phyloP scores from a whole-genome alignment of 2,888 invertebrate genomes.

The Nomada flava region DNA sequence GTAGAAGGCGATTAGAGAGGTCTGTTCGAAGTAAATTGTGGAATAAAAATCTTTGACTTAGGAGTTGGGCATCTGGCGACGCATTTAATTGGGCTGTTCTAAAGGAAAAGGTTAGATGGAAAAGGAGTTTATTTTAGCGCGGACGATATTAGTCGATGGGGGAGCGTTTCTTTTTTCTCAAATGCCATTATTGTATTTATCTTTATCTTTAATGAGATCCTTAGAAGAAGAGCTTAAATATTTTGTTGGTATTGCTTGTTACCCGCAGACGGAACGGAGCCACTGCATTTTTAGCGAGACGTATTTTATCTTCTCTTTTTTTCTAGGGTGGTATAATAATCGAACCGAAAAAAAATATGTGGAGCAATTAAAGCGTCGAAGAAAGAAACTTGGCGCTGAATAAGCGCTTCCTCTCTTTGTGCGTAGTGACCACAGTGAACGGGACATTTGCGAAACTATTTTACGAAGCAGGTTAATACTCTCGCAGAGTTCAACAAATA shows the following conservation, averaged over 20 bases:
- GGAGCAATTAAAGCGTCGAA: constrained; percentile 23
- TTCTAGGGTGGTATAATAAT: neutral
- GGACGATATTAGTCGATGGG: constrained; percentile 3
- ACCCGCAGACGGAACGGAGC: neutral
- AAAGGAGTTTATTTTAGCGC: neutral
- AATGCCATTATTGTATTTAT: constrained; percentile 12
- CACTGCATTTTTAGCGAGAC: neutral
- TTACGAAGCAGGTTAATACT: constrained; percentile 30
- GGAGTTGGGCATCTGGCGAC: neutral
- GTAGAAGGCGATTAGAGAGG: constrained; percentile 36
- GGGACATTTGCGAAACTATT: constrained; percentile 22
- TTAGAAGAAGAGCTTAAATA: constrained; percentile 9
- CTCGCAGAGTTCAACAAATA: constrained; percentile 14
- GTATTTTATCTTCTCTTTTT: constrained; percentile 9
- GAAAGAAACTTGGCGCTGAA: constrained; percentile 9
- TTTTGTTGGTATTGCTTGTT: neutral
- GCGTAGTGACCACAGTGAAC: constrained; percentile 9
- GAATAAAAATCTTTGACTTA: constrained; percentile 35
- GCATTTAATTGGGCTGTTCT: constrained; percentile 2
- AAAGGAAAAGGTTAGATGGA: neutral
- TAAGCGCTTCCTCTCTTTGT: neutral
- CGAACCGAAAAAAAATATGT: neutral
- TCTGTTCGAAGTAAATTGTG: constrained; percentile 37
- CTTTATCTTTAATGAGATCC: constrained; percentile 18
- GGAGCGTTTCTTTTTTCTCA: neutral